phyloP scores from a whole-genome alignment of 2,113 vertebrate species.

The Bolborhynchus lineola region DNA sequence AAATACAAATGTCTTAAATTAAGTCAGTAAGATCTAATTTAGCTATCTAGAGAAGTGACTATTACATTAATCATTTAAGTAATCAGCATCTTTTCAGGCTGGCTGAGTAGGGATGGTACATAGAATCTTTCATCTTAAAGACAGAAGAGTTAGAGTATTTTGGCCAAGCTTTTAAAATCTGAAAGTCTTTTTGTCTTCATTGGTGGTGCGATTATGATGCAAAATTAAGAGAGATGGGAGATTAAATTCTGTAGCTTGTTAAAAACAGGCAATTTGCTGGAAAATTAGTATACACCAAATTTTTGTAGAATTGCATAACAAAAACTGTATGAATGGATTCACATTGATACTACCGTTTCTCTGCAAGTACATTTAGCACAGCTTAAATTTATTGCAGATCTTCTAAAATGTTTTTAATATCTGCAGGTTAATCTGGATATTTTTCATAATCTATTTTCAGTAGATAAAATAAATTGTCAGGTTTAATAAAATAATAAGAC shows the following conservation, averaged over 20 bases:
- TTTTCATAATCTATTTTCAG: not conserved
- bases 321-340: not conserved
- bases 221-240: not conserved
- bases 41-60: not conserved
- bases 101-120: not conserved
- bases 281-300: not conserved
- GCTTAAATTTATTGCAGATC: not conserved
- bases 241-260: conserved; percentile 9
- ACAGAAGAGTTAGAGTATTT: not conserved
- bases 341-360: not conserved
- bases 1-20: not conserved
- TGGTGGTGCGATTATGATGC: not conserved
- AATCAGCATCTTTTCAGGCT: not conserved
- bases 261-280: not conserved
- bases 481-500: not conserved
- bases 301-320: not conserved
- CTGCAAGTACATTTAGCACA: not conserved
- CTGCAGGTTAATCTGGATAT: not conserved
- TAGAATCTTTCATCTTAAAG: not conserved
- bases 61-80: not conserved
- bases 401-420: not conserved
- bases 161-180: not conserved
- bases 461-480: not conserved
- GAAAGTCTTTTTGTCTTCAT: not conserved
- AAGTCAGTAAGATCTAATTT: not conserved